Conservation (phyloP, 2,113 vertebrate species). For the Halichoeres trimaculatus region DNA sequence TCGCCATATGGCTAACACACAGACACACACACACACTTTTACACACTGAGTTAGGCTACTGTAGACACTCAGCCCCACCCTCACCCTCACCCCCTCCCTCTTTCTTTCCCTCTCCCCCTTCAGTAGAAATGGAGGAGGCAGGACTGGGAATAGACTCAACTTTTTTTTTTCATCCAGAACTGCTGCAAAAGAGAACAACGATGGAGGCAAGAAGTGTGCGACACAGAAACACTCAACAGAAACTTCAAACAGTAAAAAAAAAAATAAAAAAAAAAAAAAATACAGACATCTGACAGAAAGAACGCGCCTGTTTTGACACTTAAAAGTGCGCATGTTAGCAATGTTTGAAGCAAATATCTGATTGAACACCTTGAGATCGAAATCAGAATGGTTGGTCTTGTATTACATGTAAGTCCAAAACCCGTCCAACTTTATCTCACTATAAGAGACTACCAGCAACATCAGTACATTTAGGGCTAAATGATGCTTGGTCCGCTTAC, state of each 20-base stretch:
- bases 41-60: conserved; percentile 37
- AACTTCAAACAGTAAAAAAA: not conserved
- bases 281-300: not conserved
- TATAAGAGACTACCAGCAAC: not conserved
- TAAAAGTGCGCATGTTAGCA: no score
- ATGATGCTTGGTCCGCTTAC: conserved; percentile 58
- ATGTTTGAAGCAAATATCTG: no score
- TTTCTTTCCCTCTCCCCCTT: not conserved
- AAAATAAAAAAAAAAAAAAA: no score
- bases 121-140: conserved; percentile 49
- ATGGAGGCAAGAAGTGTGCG: not conserved
- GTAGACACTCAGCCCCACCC: conserved; percentile 35
- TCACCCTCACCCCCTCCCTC: conserved; percentile 19
- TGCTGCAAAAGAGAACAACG: not conserved
- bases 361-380: no score
- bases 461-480: not conserved
- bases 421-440: not conserved
- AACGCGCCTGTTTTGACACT: not conserved
- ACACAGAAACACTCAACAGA: not conserved
- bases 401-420: no score
- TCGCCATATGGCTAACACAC: not conserved
- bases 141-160: conserved; percentile 19
- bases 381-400: no score
- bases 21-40: not conserved
- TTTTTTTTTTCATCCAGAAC: not conserved